Evolutionary conservation across 37 sponge, comb jelly and placozoan genomes (phyloP), one percentile per base, ranked within the genome.

Genomic region (Geodia barretti): DNA sequence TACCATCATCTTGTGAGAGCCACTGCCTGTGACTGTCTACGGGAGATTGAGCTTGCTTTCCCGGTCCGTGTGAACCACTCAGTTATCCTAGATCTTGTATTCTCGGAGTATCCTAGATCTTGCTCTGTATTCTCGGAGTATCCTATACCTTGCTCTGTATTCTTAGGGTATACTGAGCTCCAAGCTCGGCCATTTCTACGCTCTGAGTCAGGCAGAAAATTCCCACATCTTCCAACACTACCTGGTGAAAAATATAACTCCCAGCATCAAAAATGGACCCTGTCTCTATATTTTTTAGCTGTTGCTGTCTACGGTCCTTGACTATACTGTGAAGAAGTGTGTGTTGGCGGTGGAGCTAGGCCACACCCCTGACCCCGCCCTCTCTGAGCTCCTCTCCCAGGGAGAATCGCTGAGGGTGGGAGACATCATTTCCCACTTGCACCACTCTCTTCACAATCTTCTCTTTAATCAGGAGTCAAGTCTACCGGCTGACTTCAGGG

Each of bases 181-280:
- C 25, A 88, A 77, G 28, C 65, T 88, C 35, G 88, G 88, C 34
- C 88, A 88, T 42, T 82, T 88, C 67, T 82, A 77, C 70, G 79
- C 65, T 21, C 70, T 88, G 88, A 76, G 88, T 72, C 78, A 73
- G 41, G 83, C 88, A 24, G 88, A 88, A 64, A 88, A 77, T 54
- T 82, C 88, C 4, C 77, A 65, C 41, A 72, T 88, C 41, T 82
- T 81, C 39, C 88, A 88, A 47, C 58, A 82, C 65, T 88, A 88
- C 83, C 81, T 82, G 73, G 88, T 88, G 64, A 61, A 64, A 4
- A 4, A 0, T 63, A n/a, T 20, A 11, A 58, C 19, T 11, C 17
- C 19, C 19, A 19, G 11, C 60, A 11, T 20, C 60, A 11, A 58
- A 19, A 19, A 20, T 58, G 19, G 11, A 19, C 60, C 60, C 33